Base-by-base conservation (phyloP, 2,113 vertebrate genomes). In the Syrrhaptes paradoxus region DNA sequence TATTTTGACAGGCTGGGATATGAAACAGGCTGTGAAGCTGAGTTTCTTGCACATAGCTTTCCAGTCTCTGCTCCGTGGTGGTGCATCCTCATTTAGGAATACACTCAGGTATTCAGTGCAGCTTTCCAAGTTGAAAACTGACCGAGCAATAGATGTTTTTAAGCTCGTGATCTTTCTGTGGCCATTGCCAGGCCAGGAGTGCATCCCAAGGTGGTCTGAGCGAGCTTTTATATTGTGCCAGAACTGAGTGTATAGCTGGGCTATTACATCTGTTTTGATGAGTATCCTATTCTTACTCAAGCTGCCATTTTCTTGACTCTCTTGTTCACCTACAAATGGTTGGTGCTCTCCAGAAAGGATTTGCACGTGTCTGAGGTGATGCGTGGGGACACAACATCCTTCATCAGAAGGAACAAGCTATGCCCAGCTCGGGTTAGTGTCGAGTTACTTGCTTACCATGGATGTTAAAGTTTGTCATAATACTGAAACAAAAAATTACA, bases 81-180 rank as follows among this genome's bases (percentile, higher is more conserved):
- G 4, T 20, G 24, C 41, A 8, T 70, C 77, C 88, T 55, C 1
- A 0, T 62, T 41, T 3, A 38, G 80, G 51, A 77, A 62, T 7
- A 17, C 5, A 0, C 32, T 36, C 7, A 2, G 15, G 10, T 0
- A 4, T 4, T 70, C 59, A 4, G 2, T 2, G 6, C 32, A 54
- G 36, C 36, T 81, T 12, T 49, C 49, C 21, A 6, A 13, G 41
- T 10, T 10, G 26, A 13, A 57, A 54, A n/a, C 31, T 36, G 21
- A 0, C 32, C 6, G 38, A 38, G 51, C 71, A 9, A 4, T 14
- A n/a, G 81, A 17, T 41, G 80, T 11, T 57, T 21, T 25, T 16
- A 38, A 57, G 63, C 41, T 81, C 0, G 0, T 22, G 84, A 28
- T 76, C 9, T 29, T 57, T n/a, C 51, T 32, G 68, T 20, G 24